Conservation (phyloP, 2,888 invertebrate genomes). For the Eurois occulta region DNA sequence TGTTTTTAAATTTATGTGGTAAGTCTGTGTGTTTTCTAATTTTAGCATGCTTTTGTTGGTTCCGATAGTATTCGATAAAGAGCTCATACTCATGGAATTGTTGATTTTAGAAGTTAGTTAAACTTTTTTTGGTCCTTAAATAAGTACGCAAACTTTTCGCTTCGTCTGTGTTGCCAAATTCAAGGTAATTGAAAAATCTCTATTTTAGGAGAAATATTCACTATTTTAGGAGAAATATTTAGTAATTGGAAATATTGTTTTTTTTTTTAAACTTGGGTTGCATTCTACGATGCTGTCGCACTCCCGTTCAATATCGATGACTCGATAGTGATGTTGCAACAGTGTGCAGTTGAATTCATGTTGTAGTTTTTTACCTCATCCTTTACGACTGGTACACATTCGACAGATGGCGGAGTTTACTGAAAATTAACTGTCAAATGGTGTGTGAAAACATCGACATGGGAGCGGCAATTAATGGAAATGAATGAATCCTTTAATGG, state of each 20-base stretch:
- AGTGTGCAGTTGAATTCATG: conserved; percentile 76
- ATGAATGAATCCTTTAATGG: conserved; percentile 49
- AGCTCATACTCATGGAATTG: background rate
- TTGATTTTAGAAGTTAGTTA: background rate
- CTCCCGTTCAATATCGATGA: conserved; percentile 27
- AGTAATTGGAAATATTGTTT: too few relatives aligned
- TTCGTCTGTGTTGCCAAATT: background rate
- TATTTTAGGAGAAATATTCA: background rate
- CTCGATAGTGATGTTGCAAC: conserved; percentile 42
- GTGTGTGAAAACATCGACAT: conserved; percentile 67
- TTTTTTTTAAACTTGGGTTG: background rate
- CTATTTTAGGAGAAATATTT: background rate
- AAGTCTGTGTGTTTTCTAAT: background rate
- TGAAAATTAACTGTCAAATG: conserved; percentile 81
- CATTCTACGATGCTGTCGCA: background rate
- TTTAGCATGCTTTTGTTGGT: background rate
- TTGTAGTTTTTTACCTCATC: conserved; percentile 80
- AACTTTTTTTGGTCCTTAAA: background rate
- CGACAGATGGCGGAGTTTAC: conserved; percentile 85
- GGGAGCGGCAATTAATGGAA: conserved; percentile 57
- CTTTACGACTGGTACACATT: conserved; percentile 66
- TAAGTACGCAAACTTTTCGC: background rate
- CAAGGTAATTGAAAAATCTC: background rate
- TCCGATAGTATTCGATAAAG: background rate
- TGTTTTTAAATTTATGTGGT: conserved; percentile 28